Percentiles rank a stretch among this genome's conserved stretches.
Conservation (phyloP, 2,888 invertebrate species). For the Electrophaes corylata region DNA sequence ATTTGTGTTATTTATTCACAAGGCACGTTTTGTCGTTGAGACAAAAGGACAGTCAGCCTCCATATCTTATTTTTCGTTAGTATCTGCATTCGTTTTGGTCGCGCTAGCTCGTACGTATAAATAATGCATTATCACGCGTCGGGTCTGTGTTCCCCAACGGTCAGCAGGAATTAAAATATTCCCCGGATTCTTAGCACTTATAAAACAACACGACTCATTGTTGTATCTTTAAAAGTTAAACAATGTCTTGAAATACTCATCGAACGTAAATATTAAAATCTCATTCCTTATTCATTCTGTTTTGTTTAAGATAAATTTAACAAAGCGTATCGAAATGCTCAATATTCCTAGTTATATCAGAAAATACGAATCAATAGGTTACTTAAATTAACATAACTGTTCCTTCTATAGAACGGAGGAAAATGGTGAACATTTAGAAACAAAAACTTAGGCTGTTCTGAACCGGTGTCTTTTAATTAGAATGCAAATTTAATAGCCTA, state of each 20-base stretch:
- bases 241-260: conserved; percentile 34
- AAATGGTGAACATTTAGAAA: conserved; percentile 43
- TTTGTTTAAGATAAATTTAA: conserved; percentile 38
- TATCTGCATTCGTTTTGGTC: conserved; percentile 80
- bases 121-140: conserved; percentile 83
- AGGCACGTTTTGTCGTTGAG: conserved; percentile 73
- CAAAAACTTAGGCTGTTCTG: conserved; percentile 57
- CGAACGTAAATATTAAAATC: conserved; percentile 41
- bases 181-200: conserved; percentile 59
- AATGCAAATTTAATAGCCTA: conserved; percentile 82
- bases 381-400: conserved; percentile 27
- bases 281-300: conserved; percentile 39
- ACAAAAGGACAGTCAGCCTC: conserved; percentile 67
- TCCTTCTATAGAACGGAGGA: conserved; percentile 18
- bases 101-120: conserved; percentile 73
- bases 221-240: conserved; percentile 33
- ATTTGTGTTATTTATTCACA: conserved; percentile 81
- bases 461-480: conserved; percentile 77
- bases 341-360: conserved; percentile 23
- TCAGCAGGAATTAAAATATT: conserved; percentile 71
- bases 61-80: conserved; percentile 76
- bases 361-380: conserved; percentile 27
- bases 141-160: conserved; percentile 59
- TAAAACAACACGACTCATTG: conserved; percentile 52
- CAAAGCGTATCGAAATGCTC: conserved; percentile 26